Evolutionary conservation across 2,888 invertebrate genomes (phyloP), one percentile per base, ranked within the genome.

Genomic region (Hirtodrosophila trivittata): DNA sequence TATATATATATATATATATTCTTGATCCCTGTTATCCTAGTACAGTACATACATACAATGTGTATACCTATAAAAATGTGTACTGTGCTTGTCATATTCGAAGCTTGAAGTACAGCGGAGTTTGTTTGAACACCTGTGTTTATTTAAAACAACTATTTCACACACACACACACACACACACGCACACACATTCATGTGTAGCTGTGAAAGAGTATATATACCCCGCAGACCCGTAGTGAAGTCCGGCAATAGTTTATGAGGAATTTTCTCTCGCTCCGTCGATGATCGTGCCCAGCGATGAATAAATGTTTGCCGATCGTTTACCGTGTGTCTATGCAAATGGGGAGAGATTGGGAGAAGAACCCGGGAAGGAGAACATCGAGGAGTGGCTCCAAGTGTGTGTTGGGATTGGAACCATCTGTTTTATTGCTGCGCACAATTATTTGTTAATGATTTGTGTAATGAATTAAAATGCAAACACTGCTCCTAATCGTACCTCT

Each of bases 71-170:
- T n/a, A n/a, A n/a, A n/a, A n/a, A n/a, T n/a, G n/a, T n/a, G n/a
- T n/a, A n/a, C n/a, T n/a, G 1, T 9, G 9, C 28, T 28, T 9
- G 7, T 28, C 14, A 10, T 13, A 35, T 33, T 54, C 14, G 25
- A 13, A 28, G n/a, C 10, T 21, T 10, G 8, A 25, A 12, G 6
- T 14, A 4, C 18, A 6, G 9, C 9, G 9, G 8, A 42, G 14
- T 39, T 60, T 80, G 58, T 80, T 80, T 86, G 82, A 67, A 70
- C 87, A 80, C 87, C 80, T 80, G 80, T 86, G 77, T 80, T 80
- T 81, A 55, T 66, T 64, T 57, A 70, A 84, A 66, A 65, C 54
- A 57, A 65, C 13, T 43, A 60, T 28, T 43, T 39, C 39, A 65
- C 25, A 43, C 38, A 54, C 13, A 52, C 49, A 41, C 37, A 35